phyloP scores from a whole-genome alignment of 2,888 invertebrate genomes.

The Charanyca ferruginea region DNA sequence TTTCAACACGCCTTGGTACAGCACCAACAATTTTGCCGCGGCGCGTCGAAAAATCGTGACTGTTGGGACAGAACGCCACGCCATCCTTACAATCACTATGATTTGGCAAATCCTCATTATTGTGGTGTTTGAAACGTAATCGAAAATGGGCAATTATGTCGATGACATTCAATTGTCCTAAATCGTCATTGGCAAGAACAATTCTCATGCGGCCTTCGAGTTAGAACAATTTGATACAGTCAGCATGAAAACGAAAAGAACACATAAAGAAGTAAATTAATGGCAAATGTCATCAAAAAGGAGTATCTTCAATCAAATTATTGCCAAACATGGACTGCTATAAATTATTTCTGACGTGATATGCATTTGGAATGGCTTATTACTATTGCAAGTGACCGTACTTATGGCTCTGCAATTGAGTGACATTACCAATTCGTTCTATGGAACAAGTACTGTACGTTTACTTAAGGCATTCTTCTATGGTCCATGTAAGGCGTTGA shows the following conservation, averaged over 20 bases:
- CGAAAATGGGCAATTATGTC: conserved; percentile 82
- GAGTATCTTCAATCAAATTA: conserved; percentile 37
- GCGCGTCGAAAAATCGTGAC: conserved; percentile 80
- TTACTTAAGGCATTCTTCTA: conserved; percentile 50
- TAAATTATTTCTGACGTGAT: conserved; percentile 47
- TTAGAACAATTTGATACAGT: conserved; percentile 48
- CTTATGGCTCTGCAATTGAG: conserved; percentile 44
- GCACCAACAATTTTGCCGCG: conserved; percentile 62
- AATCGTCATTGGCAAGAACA: conserved; percentile 78
- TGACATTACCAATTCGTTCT: conserved; percentile 62
- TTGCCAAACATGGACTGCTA: conserved; percentile 22
- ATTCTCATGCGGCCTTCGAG: conserved; percentile 74
- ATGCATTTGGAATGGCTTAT: conserved; percentile 50
- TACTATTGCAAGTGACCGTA: conserved; percentile 45
- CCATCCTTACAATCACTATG: conserved; percentile 75
- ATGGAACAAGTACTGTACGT: conserved; percentile 28
- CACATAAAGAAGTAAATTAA: conserved; percentile 26
- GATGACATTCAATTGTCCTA: conserved; percentile 83
- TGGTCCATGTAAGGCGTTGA: conserved; percentile 45
- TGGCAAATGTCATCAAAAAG: conserved; percentile 40
- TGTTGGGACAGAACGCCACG: conserved; percentile 74
- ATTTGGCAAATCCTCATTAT: conserved; percentile 83
- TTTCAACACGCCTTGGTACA: conserved; percentile 72
- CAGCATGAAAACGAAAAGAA: conserved; percentile 32
- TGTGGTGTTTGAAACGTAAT: conserved; percentile 77